phyloP scores from a whole-genome alignment of 2,888 invertebrate genomes.

The Horisme vitalbata region DNA sequence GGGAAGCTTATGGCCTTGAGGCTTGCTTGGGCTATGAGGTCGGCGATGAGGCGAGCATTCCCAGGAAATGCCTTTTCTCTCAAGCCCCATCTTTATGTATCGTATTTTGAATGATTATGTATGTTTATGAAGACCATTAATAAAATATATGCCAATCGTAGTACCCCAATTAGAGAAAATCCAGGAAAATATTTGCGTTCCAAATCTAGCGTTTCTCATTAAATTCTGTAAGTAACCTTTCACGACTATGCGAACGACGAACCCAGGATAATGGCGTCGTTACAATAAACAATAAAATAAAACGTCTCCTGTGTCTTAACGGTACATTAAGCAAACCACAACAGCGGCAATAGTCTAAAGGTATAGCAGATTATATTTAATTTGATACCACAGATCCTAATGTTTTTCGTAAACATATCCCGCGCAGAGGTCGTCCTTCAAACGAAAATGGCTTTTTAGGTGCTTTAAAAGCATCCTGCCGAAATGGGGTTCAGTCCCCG shows the following conservation, averaged over 20 bases:
- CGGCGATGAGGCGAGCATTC: no score
- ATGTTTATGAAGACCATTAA: no score
- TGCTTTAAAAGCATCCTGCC: constrained; percentile 1
- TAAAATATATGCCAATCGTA: no score
- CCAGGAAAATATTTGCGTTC: no score
- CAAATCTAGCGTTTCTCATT: no score
- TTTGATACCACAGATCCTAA: background rate
- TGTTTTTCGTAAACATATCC: background rate
- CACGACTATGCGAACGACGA: background rate
- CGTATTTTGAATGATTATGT: no score
- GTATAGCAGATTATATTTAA: background rate
- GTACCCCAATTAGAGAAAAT: no score
- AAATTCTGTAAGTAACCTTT: background rate
- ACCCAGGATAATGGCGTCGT: background rate
- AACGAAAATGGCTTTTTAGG: background rate
- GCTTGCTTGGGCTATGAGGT: no score
- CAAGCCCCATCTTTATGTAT: no score
- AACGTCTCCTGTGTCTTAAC: background rate
- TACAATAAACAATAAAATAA: background rate
- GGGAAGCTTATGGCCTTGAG: no score
- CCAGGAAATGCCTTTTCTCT: no score
- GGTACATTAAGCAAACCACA: background rate
- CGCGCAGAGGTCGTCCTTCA: background rate
- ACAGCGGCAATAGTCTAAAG: background rate
- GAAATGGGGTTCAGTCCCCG: constrained; percentile 18